Evolutionary conservation across 2,113 vertebrate genomes (phyloP).

Genomic region (Elaphurus davidianus): DNA sequence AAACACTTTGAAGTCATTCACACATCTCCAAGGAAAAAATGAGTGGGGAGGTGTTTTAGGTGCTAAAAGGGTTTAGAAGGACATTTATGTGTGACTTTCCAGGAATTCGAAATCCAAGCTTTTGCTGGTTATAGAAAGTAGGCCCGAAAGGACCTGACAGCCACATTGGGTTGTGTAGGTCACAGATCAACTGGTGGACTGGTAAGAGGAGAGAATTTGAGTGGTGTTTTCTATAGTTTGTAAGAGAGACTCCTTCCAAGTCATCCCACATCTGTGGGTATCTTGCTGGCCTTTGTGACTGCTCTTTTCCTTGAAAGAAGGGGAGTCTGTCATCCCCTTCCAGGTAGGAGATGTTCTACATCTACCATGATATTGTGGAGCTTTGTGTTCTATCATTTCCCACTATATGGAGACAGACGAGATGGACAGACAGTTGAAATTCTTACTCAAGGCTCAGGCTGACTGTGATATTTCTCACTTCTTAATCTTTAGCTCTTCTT

Average conservation of each 20-base stretch:
- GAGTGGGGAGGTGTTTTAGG: not conserved
- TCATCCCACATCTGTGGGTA: not conserved
- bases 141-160: not conserved
- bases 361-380: not conserved
- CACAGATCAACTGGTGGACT: not conserved
- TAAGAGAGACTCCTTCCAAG: not conserved
- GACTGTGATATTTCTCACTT: constrained; percentile 1
- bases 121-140: not conserved
- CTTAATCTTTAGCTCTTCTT: constrained; percentile 17
- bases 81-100: not conserved
- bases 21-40: not conserved
- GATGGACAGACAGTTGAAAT: not conserved
- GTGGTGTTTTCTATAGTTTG: not conserved
- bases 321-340: not conserved
- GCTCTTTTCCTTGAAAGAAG: not conserved
- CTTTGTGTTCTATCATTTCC: not conserved
- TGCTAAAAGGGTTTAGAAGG: not conserved
- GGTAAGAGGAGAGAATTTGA: not conserved
- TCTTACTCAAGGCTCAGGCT: not conserved
- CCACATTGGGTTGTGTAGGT: not conserved
- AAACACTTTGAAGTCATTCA: not conserved
- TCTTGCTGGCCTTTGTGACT: not conserved
- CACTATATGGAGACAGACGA: not conserved
- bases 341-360: not conserved
- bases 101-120: not conserved